Percentiles rank a stretch among this genome's conserved stretches.
phyloP scores from a whole-genome alignment of 2,888 invertebrate species.

The Reticulitermes lucifugus region DNA sequence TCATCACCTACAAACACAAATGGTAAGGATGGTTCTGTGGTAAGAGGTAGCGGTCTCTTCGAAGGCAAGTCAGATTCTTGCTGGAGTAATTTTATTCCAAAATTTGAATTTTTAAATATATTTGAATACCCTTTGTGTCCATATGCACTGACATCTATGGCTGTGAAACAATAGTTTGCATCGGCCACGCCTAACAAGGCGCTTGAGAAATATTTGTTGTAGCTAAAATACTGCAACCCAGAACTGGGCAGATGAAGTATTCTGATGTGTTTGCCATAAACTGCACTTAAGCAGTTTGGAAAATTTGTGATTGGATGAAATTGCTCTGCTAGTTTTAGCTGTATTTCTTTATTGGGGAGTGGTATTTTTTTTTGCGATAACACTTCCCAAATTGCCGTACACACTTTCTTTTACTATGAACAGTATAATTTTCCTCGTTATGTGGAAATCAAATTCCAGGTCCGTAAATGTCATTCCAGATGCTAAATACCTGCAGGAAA shows the following conservation, averaged over 20 bases:
- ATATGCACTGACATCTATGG: conserved; percentile 42
- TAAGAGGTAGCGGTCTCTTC: background rate
- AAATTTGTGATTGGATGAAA: background rate
- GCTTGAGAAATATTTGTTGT: conserved; percentile 59
- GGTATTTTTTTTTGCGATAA: too few species aligned
- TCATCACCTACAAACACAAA: conserved; percentile 26
- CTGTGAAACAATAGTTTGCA: conserved; percentile 36
- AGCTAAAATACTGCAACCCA: conserved; percentile 58
- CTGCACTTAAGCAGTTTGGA: conserved; percentile 58
- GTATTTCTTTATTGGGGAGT: too few species aligned
- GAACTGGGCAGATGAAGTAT: conserved; percentile 57
- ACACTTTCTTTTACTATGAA: too few species aligned
- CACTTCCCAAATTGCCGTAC: too few species aligned
- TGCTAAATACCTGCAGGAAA: too few species aligned
- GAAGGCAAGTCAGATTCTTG: background rate
- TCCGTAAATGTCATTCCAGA: too few species aligned
- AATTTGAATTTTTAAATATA: conserved; percentile 9
- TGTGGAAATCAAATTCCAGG: too few species aligned
- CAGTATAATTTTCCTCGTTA: too few species aligned
- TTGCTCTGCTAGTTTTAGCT: too few species aligned
- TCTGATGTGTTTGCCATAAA: conserved; percentile 59
- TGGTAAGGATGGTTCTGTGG: background rate
- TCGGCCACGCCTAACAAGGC: conserved; percentile 47
- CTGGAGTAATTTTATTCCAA: background rate
- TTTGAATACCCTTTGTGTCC: background rate